These are phyloP conservation scores for Margaritifera margaritifera DNA, from an alignment of 2,888 invertebrate genomes.

Conservation along the genomic window DNA sequence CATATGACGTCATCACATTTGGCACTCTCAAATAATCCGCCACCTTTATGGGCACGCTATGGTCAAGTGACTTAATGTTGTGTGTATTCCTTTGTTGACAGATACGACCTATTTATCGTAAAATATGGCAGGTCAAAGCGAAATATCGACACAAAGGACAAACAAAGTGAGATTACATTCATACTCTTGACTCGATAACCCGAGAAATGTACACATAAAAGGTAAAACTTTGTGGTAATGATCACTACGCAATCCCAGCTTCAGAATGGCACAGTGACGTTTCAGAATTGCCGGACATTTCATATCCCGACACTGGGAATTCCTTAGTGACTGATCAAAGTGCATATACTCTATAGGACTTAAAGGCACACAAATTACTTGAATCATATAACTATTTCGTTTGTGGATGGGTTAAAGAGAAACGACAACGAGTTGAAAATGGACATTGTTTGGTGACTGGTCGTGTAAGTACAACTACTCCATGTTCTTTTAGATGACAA, in stretches of 20 bases:
- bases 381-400: too few relatives aligned
- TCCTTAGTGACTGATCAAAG: slow-evolving; percentile 17
- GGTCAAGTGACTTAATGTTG: too few relatives aligned
- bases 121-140: too few relatives aligned
- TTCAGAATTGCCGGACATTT: slow-evolving; percentile 9
- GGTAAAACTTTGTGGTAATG: neutral
- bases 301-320: slow-evolving; percentile 17
- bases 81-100: too few relatives aligned
- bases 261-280: slow-evolving; percentile 5
- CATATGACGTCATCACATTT: too few relatives aligned
- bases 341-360: slow-evolving; percentile 14
- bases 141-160: too few relatives aligned
- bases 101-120: too few relatives aligned
- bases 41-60: too few relatives aligned
- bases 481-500: too few relatives aligned
- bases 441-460: slow-evolving; percentile 5
- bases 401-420: slow-evolving; percentile 8
- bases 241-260: slow-evolving; percentile 9
- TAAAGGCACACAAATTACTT: neutral
- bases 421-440: too few relatives aligned
- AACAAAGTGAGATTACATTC: too few relatives aligned
- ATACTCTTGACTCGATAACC: neutral
- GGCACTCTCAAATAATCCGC: too few relatives aligned
- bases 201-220: slow-evolving; percentile 5
- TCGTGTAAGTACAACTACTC: slow-evolving; percentile 8